These are phyloP conservation scores for Paracentrotus lividus DNA, from an alignment of 53 echinoderm and acorn worm genomes.

Conservation along the genomic window DNA sequence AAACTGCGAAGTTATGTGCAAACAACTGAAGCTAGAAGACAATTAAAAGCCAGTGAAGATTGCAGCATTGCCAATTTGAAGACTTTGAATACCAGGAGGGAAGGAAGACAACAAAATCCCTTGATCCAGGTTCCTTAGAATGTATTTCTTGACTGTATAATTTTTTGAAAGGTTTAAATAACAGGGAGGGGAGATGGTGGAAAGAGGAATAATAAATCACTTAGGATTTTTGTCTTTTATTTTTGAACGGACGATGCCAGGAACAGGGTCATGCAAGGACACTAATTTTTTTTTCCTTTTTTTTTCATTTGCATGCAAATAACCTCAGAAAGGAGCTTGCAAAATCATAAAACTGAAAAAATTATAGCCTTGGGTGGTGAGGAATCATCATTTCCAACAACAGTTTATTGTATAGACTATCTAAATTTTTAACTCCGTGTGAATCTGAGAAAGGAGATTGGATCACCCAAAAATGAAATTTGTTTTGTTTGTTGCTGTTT, in stretches of 20 bases:
- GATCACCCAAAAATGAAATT: too few relatives aligned
- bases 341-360: neutral
- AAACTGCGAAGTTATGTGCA: neutral
- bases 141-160: neutral
- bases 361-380: too few relatives aligned
- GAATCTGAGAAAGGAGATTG: too few relatives aligned
- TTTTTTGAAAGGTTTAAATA: neutral
- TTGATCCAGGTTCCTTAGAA: neutral
- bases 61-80: constrained; percentile 27
- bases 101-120: neutral
- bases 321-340: neutral
- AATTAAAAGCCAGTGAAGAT: neutral
- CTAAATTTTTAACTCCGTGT: too few relatives aligned
- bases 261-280: neutral
- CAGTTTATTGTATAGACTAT: too few relatives aligned
- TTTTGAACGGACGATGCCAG: neutral
- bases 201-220: neutral
- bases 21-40: neutral
- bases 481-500: too few relatives aligned
- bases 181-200: neutral
- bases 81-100: neutral
- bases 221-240: neutral
- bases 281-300: too few relatives aligned
- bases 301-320: neutral
- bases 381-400: too few relatives aligned